These are phyloP conservation scores for Maconellicoccus hirsutus DNA, from an alignment of 1,140 invertebrate species.

Conservation along the genomic window DNA sequence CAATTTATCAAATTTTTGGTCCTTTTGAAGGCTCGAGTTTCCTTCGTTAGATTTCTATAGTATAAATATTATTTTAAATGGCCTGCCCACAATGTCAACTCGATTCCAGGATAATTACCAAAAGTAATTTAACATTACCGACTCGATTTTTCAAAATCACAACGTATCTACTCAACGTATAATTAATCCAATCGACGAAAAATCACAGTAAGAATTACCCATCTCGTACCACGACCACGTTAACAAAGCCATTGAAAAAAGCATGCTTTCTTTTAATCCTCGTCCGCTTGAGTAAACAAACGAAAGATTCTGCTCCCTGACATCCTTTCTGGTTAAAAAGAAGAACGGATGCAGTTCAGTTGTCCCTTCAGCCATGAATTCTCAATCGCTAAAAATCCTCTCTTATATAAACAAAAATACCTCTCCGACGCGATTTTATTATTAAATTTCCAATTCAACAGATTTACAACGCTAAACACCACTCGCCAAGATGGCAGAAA, in stretches of 20 bases:
- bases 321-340: not conserved
- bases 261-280: not conserved
- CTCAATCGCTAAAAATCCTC: slow-evolving; percentile 3
- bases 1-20: too few species aligned
- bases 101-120: too few species aligned
- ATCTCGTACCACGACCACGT: not conserved
- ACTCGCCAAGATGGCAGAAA: not conserved
- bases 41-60: too few species aligned
- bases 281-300: slow-evolving; percentile 3
- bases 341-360: not conserved
- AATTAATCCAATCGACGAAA: too few species aligned
- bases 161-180: too few species aligned
- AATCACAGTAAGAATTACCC: too few species aligned
- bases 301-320: not conserved
- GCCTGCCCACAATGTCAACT: too few species aligned
- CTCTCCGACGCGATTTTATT: slow-evolving; percentile 3
- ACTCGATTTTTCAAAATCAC: too few species aligned
- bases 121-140: too few species aligned
- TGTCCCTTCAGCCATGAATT: slow-evolving; percentile 3
- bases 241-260: not conserved
- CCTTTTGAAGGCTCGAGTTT: too few species aligned
- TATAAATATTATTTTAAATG: too few species aligned
- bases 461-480: not conserved
- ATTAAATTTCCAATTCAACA: slow-evolving; percentile 5
- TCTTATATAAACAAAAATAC: slow-evolving; percentile 5